phyloP scores from a whole-genome alignment of 2,888 invertebrate genomes.

The Colostygia pectinataria region DNA sequence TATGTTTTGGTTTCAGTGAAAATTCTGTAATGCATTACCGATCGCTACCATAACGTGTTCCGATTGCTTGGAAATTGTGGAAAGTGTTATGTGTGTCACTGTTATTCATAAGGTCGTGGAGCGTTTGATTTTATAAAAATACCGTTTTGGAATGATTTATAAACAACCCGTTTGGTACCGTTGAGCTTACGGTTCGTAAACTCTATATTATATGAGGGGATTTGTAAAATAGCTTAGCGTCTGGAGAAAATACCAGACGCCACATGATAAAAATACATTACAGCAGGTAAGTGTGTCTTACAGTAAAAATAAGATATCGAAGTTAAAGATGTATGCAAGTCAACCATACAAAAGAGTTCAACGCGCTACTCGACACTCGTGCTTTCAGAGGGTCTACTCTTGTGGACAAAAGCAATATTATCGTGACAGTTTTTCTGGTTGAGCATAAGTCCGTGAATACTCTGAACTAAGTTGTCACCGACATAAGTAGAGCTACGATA shows the following conservation, averaged over 20 bases:
- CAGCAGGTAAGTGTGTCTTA: no score
- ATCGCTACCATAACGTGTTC: slow-evolving; percentile 56
- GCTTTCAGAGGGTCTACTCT: no score
- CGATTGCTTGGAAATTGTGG: slow-evolving; percentile 53
- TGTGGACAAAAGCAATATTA: no score
- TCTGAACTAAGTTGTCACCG: no score
- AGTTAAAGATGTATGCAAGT: slow-evolving; percentile 23
- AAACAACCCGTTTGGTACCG: slow-evolving; percentile 27
- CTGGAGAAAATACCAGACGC: no score
- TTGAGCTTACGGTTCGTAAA: slow-evolving; percentile 19
- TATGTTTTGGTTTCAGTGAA: slow-evolving; percentile 62
- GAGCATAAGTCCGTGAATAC: no score
- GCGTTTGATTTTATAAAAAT: slow-evolving; percentile 28
- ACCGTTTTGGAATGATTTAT: slow-evolving; percentile 29
- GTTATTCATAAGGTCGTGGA: slow-evolving; percentile 38
- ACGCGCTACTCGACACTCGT: slow-evolving; percentile 52
- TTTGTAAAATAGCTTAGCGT: background rate
- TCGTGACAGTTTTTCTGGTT: no score
- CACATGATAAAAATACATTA: no score
- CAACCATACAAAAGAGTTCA: slow-evolving; percentile 72
- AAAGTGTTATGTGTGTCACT: slow-evolving; percentile 64
- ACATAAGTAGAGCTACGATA: no score
- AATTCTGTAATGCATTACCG: slow-evolving; percentile 56
- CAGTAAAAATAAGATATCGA: no score
- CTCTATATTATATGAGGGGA: slow-evolving; percentile 18